Conservation (phyloP, 2,888 invertebrate genomes). For the Callosobruchus maculatus region DNA sequence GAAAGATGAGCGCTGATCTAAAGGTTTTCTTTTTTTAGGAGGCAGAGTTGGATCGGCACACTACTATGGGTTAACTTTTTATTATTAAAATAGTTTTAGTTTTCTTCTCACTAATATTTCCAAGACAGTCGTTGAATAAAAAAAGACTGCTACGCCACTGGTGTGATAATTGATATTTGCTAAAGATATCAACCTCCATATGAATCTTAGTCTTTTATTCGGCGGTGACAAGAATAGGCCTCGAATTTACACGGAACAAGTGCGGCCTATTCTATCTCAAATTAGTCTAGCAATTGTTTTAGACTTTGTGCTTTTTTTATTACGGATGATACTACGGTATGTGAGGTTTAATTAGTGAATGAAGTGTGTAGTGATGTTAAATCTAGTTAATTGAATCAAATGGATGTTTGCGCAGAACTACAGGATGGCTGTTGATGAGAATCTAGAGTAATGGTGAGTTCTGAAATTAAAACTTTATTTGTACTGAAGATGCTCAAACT, state of each 20-base stretch:
- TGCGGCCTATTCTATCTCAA: neutral
- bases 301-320: neutral
- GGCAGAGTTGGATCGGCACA: too few species aligned
- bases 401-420: neutral
- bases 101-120: too few species aligned
- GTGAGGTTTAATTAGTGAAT: neutral
- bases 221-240: neutral
- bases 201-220: neutral
- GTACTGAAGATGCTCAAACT: too few species aligned
- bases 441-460: neutral
- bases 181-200: neutral
- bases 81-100: too few species aligned
- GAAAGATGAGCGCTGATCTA: too few species aligned
- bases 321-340: neutral
- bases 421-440: neutral
- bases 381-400: neutral
- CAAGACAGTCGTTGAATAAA: too few species aligned
- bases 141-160: neutral
- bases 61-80: too few species aligned
- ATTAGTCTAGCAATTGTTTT: neutral
- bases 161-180: neutral
- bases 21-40: too few species aligned
- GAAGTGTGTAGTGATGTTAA: neutral
- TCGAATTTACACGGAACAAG: neutral
- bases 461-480: neutral